These are phyloP conservation scores for Cryptotis parvus DNA, from an alignment of 2,113 vertebrate genomes.

Conservation along the genomic window DNA sequence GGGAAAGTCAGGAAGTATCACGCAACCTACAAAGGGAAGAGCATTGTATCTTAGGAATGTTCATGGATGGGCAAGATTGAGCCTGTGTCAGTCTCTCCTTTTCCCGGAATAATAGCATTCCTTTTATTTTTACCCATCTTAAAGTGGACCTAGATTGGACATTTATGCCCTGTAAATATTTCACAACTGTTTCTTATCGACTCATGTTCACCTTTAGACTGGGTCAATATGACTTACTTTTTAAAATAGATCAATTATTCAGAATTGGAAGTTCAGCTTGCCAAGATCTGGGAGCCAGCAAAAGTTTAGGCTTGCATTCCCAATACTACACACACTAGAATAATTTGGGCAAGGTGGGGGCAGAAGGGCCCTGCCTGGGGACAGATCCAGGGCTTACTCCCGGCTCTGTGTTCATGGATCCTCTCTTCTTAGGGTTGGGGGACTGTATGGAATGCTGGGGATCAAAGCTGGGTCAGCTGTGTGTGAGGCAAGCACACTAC, in stretches of 20 bases:
- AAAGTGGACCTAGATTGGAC: neutral
- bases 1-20: neutral
- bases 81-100: neutral
- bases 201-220: neutral
- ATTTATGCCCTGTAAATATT: neutral
- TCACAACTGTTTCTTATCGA: neutral
- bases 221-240: neutral
- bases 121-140: neutral
- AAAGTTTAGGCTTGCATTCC: neutral
- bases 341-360: too few species aligned
- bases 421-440: too few species aligned
- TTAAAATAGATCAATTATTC: neutral
- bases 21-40: neutral
- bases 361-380: too few species aligned
- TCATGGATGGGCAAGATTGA: conserved; percentile 25
- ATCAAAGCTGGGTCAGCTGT: too few species aligned
- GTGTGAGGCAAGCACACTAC: too few species aligned
- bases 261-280: neutral
- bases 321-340: too few species aligned
- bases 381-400: too few species aligned
- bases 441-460: too few species aligned
- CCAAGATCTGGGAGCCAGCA: neutral
- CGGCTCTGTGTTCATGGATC: too few species aligned
- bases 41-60: conserved; percentile 9
- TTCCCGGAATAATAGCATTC: neutral